phyloP scores from a whole-genome alignment of 2,113 vertebrate genomes.

The Hystrix cristata region DNA sequence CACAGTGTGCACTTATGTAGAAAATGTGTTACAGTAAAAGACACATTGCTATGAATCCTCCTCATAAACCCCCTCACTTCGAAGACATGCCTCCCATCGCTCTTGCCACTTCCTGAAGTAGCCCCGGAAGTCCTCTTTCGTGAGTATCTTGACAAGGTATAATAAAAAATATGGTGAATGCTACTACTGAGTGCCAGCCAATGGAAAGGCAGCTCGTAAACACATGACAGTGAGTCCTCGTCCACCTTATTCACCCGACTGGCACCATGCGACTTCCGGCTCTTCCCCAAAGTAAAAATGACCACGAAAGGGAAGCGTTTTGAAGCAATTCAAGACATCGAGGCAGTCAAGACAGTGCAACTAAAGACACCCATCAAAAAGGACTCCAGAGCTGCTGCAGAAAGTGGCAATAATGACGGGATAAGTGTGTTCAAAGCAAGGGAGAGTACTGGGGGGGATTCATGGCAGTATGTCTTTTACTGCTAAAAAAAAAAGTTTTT shows the following conservation, averaged over 20 bases:
- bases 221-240: fast-evolving
- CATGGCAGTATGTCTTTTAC: not conserved
- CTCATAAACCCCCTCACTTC: not conserved
- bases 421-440: not conserved
- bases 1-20: not conserved
- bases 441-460: not conserved
- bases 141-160: not conserved
- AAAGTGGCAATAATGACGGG: not conserved
- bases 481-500: not conserved
- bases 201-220: not conserved
- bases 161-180: not conserved
- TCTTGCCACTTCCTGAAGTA: not conserved
- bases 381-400: not conserved
- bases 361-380: not conserved
- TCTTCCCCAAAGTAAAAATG: not conserved
- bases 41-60: not conserved
- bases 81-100: no score
- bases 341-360: not conserved
- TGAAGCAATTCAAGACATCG: not conserved
- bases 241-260: not conserved
- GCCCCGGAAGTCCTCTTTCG: not conserved
- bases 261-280: not conserved
- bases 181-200: not conserved
- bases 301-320: not conserved
- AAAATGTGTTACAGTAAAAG: not conserved